phyloP scores from a whole-genome alignment of 2,888 invertebrate genomes.

The Megalurothrips usitatus region DNA sequence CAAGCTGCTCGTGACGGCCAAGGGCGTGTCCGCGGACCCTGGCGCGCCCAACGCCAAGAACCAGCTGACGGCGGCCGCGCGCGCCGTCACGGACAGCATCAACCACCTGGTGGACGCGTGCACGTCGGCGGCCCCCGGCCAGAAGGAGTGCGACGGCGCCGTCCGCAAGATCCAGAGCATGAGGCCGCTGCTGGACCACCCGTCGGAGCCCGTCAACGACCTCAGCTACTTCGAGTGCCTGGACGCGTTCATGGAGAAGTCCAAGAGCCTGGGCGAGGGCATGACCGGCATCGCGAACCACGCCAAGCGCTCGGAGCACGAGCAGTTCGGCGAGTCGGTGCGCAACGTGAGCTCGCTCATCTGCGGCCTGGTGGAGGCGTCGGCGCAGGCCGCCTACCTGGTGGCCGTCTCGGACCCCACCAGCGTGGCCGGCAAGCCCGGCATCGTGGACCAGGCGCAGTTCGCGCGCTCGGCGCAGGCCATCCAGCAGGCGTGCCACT shows the following conservation, averaged over 20 bases:
- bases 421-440: constrained; percentile 81
- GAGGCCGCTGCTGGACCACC: constrained; percentile 74
- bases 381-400: constrained; percentile 92
- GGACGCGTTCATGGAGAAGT: constrained; percentile 83
- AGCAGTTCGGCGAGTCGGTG: constrained; percentile 79
- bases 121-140: constrained; percentile 88
- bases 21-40: constrained; percentile 84
- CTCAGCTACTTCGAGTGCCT: constrained; percentile 90
- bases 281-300: constrained; percentile 94
- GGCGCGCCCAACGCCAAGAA: constrained; percentile 87
- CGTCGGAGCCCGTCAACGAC: constrained; percentile 82
- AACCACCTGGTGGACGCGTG: constrained; percentile 84
- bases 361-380: constrained; percentile 86
- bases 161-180: constrained; percentile 85
- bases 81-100: constrained; percentile 88
- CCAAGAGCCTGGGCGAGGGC: constrained; percentile 77
- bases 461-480: constrained; percentile 84
- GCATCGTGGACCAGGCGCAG: constrained; percentile 82
- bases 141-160: constrained; percentile 95
- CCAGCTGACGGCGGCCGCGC: constrained; percentile 78
- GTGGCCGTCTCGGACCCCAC: constrained; percentile 89
- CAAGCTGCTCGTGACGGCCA: constrained; percentile 79
- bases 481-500: constrained; percentile 83
- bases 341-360: constrained; percentile 80
- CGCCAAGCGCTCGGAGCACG: constrained; percentile 81